These are phyloP conservation scores for Drosophila tripunctata DNA, from an alignment of 2,888 invertebrate species.

Conservation along the genomic window DNA sequence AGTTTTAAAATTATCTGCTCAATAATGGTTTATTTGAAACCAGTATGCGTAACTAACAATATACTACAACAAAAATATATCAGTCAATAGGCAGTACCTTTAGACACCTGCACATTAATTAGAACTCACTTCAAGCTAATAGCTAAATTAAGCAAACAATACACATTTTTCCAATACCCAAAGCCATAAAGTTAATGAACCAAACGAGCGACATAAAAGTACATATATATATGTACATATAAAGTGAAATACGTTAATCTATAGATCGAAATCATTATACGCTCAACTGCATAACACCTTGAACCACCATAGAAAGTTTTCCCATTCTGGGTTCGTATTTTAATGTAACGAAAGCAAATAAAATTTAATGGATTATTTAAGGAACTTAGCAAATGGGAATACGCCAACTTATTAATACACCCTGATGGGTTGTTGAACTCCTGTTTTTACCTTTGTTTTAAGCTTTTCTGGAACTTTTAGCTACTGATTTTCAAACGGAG, in stretches of 20 bases:
- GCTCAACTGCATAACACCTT: slow-evolving; percentile 7
- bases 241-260: not conserved
- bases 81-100: not conserved
- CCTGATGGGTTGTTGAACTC: too few species aligned
- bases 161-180: not conserved
- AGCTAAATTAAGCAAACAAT: slow-evolving; percentile 8
- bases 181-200: slow-evolving; percentile 17
- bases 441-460: too few species aligned
- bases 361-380: too few species aligned
- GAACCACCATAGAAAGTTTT: not conserved
- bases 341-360: too few species aligned
- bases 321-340: too few species aligned
- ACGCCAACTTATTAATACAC: too few species aligned
- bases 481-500: too few species aligned
- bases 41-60: too few species aligned
- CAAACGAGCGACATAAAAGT: slow-evolving; percentile 7
- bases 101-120: not conserved
- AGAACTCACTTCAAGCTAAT: slow-evolving; percentile 11
- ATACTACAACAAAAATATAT: not conserved
- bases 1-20: not conserved
- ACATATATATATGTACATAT: not conserved
- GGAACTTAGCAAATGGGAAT: too few species aligned
- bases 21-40: too few species aligned
- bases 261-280: slow-evolving; percentile 24
- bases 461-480: too few species aligned